A percentile compares a stretch with the other conserved stretches of the same genome.
Conservation (phyloP, 1,140 invertebrate genomes). For the Parapsyche elsis region DNA sequence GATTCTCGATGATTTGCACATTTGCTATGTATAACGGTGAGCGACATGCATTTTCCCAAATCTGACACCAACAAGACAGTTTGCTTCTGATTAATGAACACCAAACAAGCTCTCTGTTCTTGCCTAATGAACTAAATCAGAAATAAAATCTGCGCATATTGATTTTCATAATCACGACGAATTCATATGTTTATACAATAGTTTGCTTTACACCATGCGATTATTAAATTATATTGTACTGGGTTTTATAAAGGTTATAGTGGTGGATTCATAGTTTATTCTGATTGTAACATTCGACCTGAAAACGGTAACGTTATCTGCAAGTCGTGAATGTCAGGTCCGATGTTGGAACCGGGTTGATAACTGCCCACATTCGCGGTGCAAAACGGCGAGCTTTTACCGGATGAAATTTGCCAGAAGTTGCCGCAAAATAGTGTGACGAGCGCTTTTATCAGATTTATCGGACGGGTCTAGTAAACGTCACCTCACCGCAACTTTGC, state of each 20-base stretch:
- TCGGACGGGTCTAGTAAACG: no score
- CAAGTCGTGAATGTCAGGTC: not conserved
- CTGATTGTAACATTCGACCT: not conserved
- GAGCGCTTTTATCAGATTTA: not conserved
- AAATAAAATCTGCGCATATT: no score
- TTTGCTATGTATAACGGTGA: not conserved
- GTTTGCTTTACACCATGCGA: no score
- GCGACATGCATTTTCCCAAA: conserved; percentile 12
- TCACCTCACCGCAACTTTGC: no score
- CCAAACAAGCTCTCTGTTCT: not conserved
- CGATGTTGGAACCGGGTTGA: not conserved
- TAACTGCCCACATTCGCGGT: not conserved
- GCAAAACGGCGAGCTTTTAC: not conserved
- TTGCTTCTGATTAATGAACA: conserved; percentile 5
- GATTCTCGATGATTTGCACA: not conserved
- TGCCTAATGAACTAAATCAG: no score
- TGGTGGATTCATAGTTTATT: not conserved
- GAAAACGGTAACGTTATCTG: conserved; percentile 1
- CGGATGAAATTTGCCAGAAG: not conserved
- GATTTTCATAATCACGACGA: no score
- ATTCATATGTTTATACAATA: no score
- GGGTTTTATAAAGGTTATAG: not conserved
- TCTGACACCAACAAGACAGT: conserved; percentile 1
- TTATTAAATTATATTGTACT: no score
- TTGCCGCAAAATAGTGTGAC: not conserved